Percentiles rank a stretch among this genome's conserved stretches.
phyloP scores from a whole-genome alignment of 2,888 invertebrate species.

The Melanargia galathea region DNA sequence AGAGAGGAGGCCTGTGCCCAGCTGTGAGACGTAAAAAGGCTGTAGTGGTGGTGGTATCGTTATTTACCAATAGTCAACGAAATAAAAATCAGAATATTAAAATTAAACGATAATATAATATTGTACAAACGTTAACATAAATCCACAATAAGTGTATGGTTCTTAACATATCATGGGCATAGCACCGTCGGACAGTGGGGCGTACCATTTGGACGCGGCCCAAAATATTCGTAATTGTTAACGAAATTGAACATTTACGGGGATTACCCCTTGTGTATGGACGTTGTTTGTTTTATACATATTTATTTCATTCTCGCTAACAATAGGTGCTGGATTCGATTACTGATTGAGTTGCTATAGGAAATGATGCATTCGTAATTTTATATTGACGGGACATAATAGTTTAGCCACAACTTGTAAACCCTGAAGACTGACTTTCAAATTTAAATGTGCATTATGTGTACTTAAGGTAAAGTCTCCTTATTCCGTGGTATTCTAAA shows the following conservation, averaged over 20 bases:
- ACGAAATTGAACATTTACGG: conserved; percentile 36
- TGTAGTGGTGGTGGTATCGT: no score
- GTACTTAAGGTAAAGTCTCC: no score
- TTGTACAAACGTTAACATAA: background rate
- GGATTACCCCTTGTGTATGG: conserved; percentile 32
- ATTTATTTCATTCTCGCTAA: conserved; percentile 23
- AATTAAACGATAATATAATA: background rate
- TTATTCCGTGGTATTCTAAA: no score
- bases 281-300: conserved; percentile 23
- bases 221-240: conserved; percentile 38
- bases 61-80: no score
- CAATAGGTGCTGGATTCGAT: conserved; percentile 6
- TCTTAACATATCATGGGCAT: conserved; percentile 34
- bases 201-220: conserved; percentile 25
- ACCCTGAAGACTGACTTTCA: no score
- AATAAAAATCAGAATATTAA: no score
- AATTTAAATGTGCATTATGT: no score
- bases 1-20: no score
- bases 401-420: no score
- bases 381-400: no score
- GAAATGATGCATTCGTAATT: no score
- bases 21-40: no score
- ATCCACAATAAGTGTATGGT: conserved; percentile 17
- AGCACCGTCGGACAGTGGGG: conserved; percentile 11
- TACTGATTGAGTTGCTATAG: background rate